Percentiles rank a stretch among this genome's conserved stretches.
Evolutionary conservation across 2,888 invertebrate species (phyloP).

Genomic region (Drosophila antonietae): DNA sequence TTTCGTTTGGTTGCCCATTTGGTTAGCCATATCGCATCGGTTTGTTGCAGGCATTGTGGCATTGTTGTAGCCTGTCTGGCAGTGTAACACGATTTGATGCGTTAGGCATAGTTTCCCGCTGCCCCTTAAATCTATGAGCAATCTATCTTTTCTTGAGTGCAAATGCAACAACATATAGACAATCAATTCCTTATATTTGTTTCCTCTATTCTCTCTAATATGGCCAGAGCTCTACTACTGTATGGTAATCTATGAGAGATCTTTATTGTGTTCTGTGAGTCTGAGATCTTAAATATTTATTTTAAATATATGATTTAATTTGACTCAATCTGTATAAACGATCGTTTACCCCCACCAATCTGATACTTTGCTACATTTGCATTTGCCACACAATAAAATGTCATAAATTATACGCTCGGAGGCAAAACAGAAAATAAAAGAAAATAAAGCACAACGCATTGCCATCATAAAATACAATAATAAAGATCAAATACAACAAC

Average conservation of each 20-base stretch:
- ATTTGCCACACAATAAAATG: constrained; percentile 77
- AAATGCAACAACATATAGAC: constrained; percentile 53
- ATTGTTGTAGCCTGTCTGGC: constrained; percentile 30
- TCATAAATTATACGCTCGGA: constrained; percentile 72
- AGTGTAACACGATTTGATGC: constrained; percentile 67
- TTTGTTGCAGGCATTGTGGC: too few relatives aligned
- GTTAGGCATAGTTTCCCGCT: constrained; percentile 40
- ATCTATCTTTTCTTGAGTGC: constrained; percentile 73
- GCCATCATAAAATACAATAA: constrained; percentile 75
- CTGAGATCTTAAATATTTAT: neutral
- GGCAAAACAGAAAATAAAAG: constrained; percentile 33
- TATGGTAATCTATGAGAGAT: constrained; percentile 67
- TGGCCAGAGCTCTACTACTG: constrained; percentile 58
- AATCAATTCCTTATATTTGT: constrained; percentile 60
- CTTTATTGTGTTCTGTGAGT: constrained; percentile 69
- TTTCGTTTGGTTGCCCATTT: constrained; percentile 69
- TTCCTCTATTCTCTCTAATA: constrained; percentile 25
- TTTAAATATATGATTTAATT: constrained; percentile 1
- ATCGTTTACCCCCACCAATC: constrained; percentile 22
- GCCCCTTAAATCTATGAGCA: constrained; percentile 59
- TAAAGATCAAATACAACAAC: constrained; percentile 62
- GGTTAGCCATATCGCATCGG: constrained; percentile 62
- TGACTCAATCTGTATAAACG: neutral
- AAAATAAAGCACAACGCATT: constrained; percentile 68
- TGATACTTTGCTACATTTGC: constrained; percentile 50